Evolutionary conservation across 1,140 invertebrate species (phyloP).

Genomic region (Microplitis mediator): DNA sequence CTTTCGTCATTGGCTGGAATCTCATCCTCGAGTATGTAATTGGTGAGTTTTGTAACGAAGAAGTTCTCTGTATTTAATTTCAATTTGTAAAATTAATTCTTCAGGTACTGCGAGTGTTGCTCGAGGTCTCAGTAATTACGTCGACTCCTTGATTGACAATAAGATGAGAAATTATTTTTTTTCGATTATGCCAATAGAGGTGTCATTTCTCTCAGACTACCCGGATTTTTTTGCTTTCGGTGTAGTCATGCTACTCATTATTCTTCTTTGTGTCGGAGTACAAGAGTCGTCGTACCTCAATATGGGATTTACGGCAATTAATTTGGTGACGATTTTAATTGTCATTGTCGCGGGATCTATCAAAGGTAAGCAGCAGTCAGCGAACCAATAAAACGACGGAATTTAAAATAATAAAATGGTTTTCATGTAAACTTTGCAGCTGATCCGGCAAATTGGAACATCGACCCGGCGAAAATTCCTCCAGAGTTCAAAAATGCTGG

Average conservation of each 20-base stretch:
- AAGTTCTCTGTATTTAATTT: not conserved
- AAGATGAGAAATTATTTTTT: conserved; percentile 73
- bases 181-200: conserved; percentile 72
- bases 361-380: conserved; percentile 65
- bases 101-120: conserved; percentile 88
- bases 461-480: conserved; percentile 66
- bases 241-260: conserved; percentile 71
- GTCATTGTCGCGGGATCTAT: conserved; percentile 83
- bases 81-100: conserved; percentile 30
- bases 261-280: conserved; percentile 80
- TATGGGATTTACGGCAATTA: conserved; percentile 88
- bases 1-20: conserved; percentile 86
- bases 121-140: conserved; percentile 86
- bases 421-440: conserved; percentile 36
- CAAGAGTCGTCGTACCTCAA: conserved; percentile 89
- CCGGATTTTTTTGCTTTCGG: conserved; percentile 81
- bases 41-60: conserved; percentile 63
- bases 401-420: not conserved
- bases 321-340: conserved; percentile 82
- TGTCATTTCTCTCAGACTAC: conserved; percentile 77
- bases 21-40: conserved; percentile 89
- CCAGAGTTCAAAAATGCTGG: conserved; percentile 63
- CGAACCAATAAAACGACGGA: not conserved
- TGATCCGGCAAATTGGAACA: conserved; percentile 69
- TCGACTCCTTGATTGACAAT: conserved; percentile 81